Conservation (phyloP, 2,888 invertebrate species). For the Ommatoiulus sabulosus region DNA sequence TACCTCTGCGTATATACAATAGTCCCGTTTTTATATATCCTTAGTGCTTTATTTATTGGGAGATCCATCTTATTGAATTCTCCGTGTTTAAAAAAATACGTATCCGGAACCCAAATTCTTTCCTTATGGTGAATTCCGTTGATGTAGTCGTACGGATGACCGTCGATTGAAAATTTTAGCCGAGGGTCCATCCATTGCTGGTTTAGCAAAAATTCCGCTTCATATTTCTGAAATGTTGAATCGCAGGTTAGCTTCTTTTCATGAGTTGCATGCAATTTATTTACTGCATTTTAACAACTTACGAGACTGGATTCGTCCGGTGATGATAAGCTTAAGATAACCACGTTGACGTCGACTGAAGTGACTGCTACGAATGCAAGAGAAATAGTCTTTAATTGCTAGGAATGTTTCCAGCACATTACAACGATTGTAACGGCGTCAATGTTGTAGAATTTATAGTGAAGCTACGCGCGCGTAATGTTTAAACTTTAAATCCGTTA, state of each 20-base stretch:
- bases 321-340: slow-evolving; percentile 92
- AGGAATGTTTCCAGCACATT: neutral
- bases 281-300: slow-evolving; percentile 70
- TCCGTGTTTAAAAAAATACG: slow-evolving; percentile 96
- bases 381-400: neutral
- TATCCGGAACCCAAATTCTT: slow-evolving; percentile 93
- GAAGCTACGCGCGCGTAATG: neutral
- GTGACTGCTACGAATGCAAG: slow-evolving; percentile 68
- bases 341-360: slow-evolving; percentile 93
- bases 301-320: slow-evolving; percentile 97
- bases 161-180: slow-evolving; percentile 81
- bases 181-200: slow-evolving; percentile 95
- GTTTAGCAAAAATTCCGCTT: slow-evolving; percentile 92
- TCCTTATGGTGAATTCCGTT: slow-evolving; percentile 94
- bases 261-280: neutral
- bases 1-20: slow-evolving; percentile 88
- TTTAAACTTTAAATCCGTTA: neutral
- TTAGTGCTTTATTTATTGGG: slow-evolving; percentile 91
- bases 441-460: neutral
- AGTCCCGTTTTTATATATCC: slow-evolving; percentile 92
- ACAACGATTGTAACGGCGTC: neutral
- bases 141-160: slow-evolving; percentile 78
- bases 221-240: slow-evolving; percentile 82
- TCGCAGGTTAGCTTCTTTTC: neutral
- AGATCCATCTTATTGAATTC: slow-evolving; percentile 95